Conservation (phyloP, 2,797 vertebrate species). For the Podarcis lilfordi region DNA sequence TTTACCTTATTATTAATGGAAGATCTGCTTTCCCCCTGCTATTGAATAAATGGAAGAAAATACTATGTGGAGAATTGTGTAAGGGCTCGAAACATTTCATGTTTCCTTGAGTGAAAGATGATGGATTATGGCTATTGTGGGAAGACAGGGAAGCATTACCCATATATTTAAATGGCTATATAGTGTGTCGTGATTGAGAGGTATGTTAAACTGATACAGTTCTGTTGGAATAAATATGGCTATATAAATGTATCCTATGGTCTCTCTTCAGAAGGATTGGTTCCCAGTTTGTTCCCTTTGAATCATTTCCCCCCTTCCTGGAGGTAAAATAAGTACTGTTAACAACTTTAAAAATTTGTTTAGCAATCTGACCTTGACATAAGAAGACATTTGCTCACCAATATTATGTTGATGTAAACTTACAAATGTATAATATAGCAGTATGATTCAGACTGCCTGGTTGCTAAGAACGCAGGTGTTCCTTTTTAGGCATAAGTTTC, state of each 20-base stretch:
- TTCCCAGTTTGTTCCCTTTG: neutral
- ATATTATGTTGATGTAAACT: neutral
- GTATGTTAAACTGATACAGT: neutral
- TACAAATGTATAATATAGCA: constrained; percentile 6
- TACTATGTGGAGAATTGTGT: neutral
- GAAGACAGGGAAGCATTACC: neutral
- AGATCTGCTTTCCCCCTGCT: neutral
- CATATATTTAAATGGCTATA: neutral
- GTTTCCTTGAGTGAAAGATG: neutral
- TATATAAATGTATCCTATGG: neutral
- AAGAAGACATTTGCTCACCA: neutral
- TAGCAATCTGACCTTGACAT: neutral
- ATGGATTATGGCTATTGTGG: neutral
- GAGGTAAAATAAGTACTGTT: neutral
- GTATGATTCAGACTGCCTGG: neutral
- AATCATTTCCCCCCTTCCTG: neutral
- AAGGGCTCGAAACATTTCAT: neutral
- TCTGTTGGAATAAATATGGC: neutral
- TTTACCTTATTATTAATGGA: neutral
- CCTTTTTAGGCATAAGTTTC: constrained; percentile 43
- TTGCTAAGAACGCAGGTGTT: constrained; percentile 69
- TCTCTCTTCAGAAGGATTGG: neutral
- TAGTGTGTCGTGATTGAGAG: accelerated
- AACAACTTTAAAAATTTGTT: neutral
- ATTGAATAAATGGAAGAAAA: constrained; percentile 22